phyloP scores from a whole-genome alignment of 2,888 invertebrate species.

The Ochropleura plecta region DNA sequence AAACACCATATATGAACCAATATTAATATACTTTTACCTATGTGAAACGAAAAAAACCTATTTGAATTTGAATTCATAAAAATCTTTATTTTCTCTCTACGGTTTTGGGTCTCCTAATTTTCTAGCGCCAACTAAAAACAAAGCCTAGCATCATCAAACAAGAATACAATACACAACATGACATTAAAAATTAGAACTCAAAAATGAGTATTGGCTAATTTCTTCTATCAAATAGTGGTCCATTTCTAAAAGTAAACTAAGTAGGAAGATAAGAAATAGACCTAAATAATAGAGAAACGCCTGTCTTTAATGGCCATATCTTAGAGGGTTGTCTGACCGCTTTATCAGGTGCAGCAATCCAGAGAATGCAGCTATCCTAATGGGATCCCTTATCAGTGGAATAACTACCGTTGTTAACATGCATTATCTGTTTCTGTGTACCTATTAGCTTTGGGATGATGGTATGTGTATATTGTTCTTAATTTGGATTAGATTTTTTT shows the following conservation, averaged over 20 bases:
- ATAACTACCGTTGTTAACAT: conserved; percentile 30
- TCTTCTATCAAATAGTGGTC: conserved; percentile 4
- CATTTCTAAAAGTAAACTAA: conserved; percentile 41
- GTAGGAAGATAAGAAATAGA: conserved; percentile 12
- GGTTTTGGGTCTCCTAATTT: too few relatives aligned
- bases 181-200: conserved; percentile 27
- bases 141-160: background rate
- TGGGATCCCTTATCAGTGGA: conserved; percentile 53
- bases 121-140: too few relatives aligned
- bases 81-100: too few relatives aligned
- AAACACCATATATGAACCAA: too few relatives aligned
- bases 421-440: conserved; percentile 34
- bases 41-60: too few relatives aligned
- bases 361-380: conserved; percentile 56
- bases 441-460: background rate
- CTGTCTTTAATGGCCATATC: conserved; percentile 9
- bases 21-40: too few relatives aligned
- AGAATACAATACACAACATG: conserved; percentile 1
- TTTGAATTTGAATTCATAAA: too few relatives aligned
- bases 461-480: background rate
- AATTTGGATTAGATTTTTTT: background rate
- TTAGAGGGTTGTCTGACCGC: conserved; percentile 13
- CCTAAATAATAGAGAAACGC: conserved; percentile 15
- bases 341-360: conserved; percentile 54
- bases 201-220: conserved; percentile 9